Conservation (phyloP, 2,797 vertebrate species). For the Sebastiscus albofasciatus region DNA sequence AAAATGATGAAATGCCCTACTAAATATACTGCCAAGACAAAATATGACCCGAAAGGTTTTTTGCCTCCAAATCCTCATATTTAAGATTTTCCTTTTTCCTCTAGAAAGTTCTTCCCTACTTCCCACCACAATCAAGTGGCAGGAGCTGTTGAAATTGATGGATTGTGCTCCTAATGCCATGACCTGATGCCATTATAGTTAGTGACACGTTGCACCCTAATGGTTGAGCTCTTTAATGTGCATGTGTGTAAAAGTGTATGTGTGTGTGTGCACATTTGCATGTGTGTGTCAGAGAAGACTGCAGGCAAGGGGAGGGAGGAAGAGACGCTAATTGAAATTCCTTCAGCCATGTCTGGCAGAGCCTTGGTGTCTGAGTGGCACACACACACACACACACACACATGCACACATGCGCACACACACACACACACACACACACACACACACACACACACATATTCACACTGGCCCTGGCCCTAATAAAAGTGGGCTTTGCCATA, state of each 20-base stretch:
- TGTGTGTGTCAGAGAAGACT: slow-evolving; percentile 60
- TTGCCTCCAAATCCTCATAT: not conserved
- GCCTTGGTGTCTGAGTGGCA: slow-evolving; percentile 80
- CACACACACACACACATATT: slow-evolving; percentile 57
- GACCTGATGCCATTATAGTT: slow-evolving; percentile 64
- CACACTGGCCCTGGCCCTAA: slow-evolving; percentile 78
- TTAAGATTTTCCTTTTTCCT: not conserved
- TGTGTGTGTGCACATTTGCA: not conserved
- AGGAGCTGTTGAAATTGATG: slow-evolving; percentile 52
- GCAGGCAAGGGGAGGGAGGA: slow-evolving; percentile 71
- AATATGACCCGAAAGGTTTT: slow-evolving; percentile 4
- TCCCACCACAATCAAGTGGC: slow-evolving; percentile 18
- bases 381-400: slow-evolving; percentile 59
- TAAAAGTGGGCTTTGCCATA: slow-evolving; percentile 85
- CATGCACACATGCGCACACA: slow-evolving; percentile 7
- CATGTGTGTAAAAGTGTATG: slow-evolving; percentile 9
- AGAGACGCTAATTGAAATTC: slow-evolving; percentile 85
- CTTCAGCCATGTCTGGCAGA: slow-evolving; percentile 85
- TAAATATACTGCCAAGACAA: slow-evolving; percentile 16
- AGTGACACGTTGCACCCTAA: slow-evolving; percentile 68
- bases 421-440: slow-evolving; percentile 17
- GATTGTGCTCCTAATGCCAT: slow-evolving; percentile 58
- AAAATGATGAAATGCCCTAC: not conserved
- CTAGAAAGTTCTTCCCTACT: slow-evolving; percentile 14
- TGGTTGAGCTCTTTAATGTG: slow-evolving; percentile 40